Conservation (phyloP, 2,888 invertebrate species). For the Thymelicus sylvestris region DNA sequence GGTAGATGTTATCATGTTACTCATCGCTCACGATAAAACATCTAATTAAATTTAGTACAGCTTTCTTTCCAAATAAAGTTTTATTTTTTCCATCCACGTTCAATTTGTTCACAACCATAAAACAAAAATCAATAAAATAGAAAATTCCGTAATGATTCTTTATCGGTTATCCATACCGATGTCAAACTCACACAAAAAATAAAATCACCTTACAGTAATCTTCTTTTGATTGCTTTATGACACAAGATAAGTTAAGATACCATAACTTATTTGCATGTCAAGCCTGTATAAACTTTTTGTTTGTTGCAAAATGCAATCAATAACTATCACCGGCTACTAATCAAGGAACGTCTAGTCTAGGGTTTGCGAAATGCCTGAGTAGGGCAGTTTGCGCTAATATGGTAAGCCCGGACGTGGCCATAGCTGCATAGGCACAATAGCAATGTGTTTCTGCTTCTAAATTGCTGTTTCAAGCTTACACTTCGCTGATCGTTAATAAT, state of each 20-base stretch:
- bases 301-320: slow-evolving; percentile 21
- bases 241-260: not conserved
- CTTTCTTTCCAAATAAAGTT: no score
- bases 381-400: slow-evolving; percentile 9
- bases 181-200: not conserved
- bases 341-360: slow-evolving; percentile 29
- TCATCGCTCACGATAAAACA: no score
- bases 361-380: slow-evolving; percentile 25
- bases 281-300: not conserved
- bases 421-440: not conserved
- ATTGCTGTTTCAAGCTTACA: not conserved
- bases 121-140: no score
- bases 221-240: not conserved
- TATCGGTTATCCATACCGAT: not conserved
- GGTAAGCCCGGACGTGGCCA: slow-evolving; percentile 5
- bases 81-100: no score
- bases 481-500: no score
- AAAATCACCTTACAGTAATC: not conserved
- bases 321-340: slow-evolving; percentile 15
- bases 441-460: not conserved
- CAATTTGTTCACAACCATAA: no score
- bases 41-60: no score
- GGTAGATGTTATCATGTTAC: no score
- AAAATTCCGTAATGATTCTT: no score
- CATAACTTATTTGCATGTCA: not conserved